Evolutionary conservation across 92 coral and sea anemone species (phyloP), one percentile per base, ranked within the genome.

Genomic region (Umimayanthus chanpuru): DNA sequence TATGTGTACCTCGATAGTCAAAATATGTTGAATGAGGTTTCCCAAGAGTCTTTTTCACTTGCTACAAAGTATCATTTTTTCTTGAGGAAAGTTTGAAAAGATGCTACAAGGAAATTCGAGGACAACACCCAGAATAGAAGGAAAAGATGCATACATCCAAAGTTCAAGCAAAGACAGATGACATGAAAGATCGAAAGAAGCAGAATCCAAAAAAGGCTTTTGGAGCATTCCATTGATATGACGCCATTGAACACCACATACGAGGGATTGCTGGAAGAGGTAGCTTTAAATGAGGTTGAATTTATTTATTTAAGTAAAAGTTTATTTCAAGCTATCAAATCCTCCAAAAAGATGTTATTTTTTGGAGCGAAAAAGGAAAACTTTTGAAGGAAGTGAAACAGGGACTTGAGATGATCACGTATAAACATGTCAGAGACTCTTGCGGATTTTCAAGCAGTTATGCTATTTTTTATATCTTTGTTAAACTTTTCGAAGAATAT

Each of bases 191-290:
- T 5, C 77, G 66, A 72, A 85, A 72, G 88, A 71, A 85, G 72
- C 80, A 39, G 20, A 85, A 28, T n/a, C 65, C 39, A 70, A 38
- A 67, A 26, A 85, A 40, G 29, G 28, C 82, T 71, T 72, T 85
- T 70, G 43, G 64, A 85, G 65, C 28, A 14, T 38, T 85, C 88
- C 40, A 85, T 85, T 85, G 80, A 85, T 29, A 70, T 85, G 80
- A 72, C 68, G 9, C 80, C 67, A 6, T 38, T 71, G 79, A 73
- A 47, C 61, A 85, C 29, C 65, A 71, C 65, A 26, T 72, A 36
- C 58, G 80, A 73, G 18, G 71, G 41, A 40, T 71, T 85, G 71
- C 80, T 85, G 50, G 80, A 61, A 41, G 44, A 25, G 12, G 61
- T 40, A 44, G 41, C 81, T 77, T 43, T 9, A 9, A 40, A 18